A percentile compares a stretch with the other conserved stretches of the same genome.
Evolutionary conservation across 1,140 invertebrate species (phyloP).

Genomic region (Heliconius melpomene): DNA sequence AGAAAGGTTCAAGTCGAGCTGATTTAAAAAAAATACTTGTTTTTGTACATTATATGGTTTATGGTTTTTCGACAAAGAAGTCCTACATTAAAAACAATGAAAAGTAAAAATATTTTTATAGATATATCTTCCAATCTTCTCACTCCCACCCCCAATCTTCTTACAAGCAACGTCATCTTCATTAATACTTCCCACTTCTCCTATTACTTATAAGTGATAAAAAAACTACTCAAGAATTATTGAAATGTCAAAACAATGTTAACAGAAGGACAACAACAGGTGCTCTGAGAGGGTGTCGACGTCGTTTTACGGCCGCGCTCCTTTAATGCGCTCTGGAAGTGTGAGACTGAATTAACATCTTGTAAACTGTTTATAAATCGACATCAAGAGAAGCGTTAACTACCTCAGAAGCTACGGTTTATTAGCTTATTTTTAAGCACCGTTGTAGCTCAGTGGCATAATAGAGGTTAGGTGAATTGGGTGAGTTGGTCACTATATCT

Average conservation of each 20-base stretch:
- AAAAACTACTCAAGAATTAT: neutral
- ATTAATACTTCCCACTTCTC: too few species aligned
- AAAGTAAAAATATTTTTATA: too few species aligned
- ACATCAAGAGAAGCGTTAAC: constrained; percentile 12
- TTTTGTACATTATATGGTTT: too few species aligned
- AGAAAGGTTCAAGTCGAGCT: too few species aligned
- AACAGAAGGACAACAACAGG: constrained; percentile 1
- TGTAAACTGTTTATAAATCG: constrained; percentile 44
- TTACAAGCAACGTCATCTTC: too few species aligned
- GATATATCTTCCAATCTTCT: too few species aligned
- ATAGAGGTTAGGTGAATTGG: neutral
- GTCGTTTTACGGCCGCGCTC: constrained; percentile 34
- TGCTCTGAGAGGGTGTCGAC: neutral
- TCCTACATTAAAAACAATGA: too few species aligned
- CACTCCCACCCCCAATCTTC: too few species aligned
- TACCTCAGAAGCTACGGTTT: neutral
- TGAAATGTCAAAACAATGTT: neutral
- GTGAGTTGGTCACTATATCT: neutral
- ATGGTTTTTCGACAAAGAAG: too few species aligned
- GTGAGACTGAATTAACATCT: constrained; percentile 41
- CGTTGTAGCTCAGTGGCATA: neutral
- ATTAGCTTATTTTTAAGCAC: neutral
- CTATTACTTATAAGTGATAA: neutral
- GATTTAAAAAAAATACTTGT: too few species aligned
- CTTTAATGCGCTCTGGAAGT: constrained; percentile 28